Evolutionary conservation across 1,140 invertebrate species (phyloP).

Genomic region (Heliconius hewitsoni): DNA sequence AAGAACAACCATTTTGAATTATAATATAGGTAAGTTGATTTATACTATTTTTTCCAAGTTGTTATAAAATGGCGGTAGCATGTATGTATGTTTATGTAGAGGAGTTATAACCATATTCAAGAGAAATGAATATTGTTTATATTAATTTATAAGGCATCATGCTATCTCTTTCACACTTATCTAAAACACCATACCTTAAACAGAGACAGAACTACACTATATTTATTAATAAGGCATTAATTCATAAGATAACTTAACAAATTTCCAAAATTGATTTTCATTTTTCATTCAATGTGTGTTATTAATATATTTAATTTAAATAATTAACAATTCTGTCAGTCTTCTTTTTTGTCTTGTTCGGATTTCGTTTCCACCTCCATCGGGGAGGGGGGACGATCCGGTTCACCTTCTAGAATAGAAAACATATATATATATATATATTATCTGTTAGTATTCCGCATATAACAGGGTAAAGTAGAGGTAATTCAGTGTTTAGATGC

Average conservation of each 20-base stretch:
- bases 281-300: background rate
- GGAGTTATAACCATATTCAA: too few species aligned
- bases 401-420: constrained; percentile 50
- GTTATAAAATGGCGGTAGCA: background rate
- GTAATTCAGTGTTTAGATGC: background rate
- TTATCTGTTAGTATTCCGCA: background rate
- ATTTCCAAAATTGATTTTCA: constrained; percentile 3
- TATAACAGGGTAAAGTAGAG: background rate
- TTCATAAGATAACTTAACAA: background rate
- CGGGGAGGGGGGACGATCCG: constrained; percentile 60
- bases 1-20: background rate
- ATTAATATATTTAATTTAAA: constrained; percentile 13
- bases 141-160: background rate
- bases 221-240: constrained; percentile 15
- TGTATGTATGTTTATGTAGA: background rate
- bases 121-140: background rate
- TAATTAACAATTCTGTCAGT: constrained; percentile 57
- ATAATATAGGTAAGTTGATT: background rate
- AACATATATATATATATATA: background rate
- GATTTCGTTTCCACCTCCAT: constrained; percentile 57
- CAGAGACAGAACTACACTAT: background rate
- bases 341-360: constrained; percentile 68
- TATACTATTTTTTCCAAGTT: background rate
- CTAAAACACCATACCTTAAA: background rate
- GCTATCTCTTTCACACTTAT: background rate